These are phyloP conservation scores for Drosophila neoperkinsi DNA, from an alignment of 2,888 invertebrate species.

Conservation along the genomic window DNA sequence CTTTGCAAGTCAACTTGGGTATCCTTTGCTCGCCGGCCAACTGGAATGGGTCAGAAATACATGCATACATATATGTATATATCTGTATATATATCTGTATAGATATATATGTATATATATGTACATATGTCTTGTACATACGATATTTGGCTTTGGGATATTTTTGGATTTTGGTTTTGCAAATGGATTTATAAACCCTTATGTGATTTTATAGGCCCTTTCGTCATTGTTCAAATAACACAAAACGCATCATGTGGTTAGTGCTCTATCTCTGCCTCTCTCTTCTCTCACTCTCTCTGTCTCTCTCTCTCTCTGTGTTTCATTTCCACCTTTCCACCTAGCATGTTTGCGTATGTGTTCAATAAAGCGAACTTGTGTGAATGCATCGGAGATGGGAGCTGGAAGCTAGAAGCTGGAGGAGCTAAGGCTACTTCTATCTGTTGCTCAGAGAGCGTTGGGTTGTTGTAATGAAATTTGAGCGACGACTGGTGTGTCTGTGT, in stretches of 20 bases:
- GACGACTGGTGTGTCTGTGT: slow-evolving; percentile 62
- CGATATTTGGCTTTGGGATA: slow-evolving; percentile 75
- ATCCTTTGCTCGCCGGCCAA: slow-evolving; percentile 12
- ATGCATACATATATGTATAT: not conserved
- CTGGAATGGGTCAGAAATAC: slow-evolving; percentile 11
- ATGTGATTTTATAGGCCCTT: slow-evolving; percentile 78
- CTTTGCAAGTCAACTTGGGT: slow-evolving; percentile 11
- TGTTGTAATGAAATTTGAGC: slow-evolving; percentile 72
- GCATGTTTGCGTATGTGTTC: slow-evolving; percentile 29
- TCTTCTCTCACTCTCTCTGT: no score
- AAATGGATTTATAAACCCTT: slow-evolving; percentile 78
- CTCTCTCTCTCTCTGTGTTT: not conserved
- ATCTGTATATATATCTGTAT: not conserved
- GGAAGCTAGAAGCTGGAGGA: not conserved
- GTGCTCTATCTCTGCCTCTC: not conserved
- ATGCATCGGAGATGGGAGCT: slow-evolving; percentile 14
- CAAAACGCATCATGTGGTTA: slow-evolving; percentile 29
- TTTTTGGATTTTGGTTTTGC: slow-evolving; percentile 79
- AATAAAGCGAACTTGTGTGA: slow-evolving; percentile 51
- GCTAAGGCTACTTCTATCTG: slow-evolving; percentile 25
- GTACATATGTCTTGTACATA: not conserved
- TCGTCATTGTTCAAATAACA: slow-evolving; percentile 78
- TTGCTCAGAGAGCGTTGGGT: slow-evolving; percentile 23
- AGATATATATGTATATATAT: not conserved
- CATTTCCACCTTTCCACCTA: not conserved